Evolutionary conservation across 2,888 invertebrate genomes (phyloP), one percentile per base, ranked within the genome.

Genomic region (Nephrocerus scutellatus): DNA sequence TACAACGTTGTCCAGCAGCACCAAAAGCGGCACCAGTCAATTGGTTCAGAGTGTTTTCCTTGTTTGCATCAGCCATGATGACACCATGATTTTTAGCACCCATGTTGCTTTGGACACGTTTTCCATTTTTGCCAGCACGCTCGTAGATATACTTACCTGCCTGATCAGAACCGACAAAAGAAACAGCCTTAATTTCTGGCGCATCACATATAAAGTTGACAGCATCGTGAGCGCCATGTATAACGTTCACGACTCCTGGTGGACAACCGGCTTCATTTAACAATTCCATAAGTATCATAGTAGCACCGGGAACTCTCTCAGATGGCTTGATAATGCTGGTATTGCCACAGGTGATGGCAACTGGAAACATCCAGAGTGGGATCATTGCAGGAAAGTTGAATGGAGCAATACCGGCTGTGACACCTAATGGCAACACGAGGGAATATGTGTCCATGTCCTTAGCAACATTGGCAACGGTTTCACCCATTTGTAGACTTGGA

Each of bases 331-430:
- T 73, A 37, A 98, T 73, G 68, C 87, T 85, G 0, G 97, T 90
- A 70, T 98, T 98, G 30, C 98, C 98, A 36, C 93, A 90, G 6
- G 90, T 83, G 24, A 86, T 72, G 12, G 87, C 80, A 31, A 86
- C 72, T 0, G 88, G 87, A 76, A 85, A 85, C 78, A 86, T 86
- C 97, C 98, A 98, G 5, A 98, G 74, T 0, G 98, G 98, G 53
- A 98, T 95, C 98, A 98, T 98, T 20, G 97, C 97, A 0, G 98
- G 98, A 70, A 97, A 98, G 70, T 97, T 97, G 69, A 97, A 97
- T 0, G 96, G 96, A n/a, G 92, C 87, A 55, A 97, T 92, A 32
- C 96, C 95, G 57, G 84, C 88, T 20, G 85, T 84, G 4, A 68
- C 67, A 26, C 98, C 98, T 2, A 98, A 71, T 0, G 98, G 98